Percentiles rank a stretch among this genome's conserved stretches.
Evolutionary conservation across 2,888 invertebrate species (phyloP).

Genomic region (Eudemis profundana): DNA sequence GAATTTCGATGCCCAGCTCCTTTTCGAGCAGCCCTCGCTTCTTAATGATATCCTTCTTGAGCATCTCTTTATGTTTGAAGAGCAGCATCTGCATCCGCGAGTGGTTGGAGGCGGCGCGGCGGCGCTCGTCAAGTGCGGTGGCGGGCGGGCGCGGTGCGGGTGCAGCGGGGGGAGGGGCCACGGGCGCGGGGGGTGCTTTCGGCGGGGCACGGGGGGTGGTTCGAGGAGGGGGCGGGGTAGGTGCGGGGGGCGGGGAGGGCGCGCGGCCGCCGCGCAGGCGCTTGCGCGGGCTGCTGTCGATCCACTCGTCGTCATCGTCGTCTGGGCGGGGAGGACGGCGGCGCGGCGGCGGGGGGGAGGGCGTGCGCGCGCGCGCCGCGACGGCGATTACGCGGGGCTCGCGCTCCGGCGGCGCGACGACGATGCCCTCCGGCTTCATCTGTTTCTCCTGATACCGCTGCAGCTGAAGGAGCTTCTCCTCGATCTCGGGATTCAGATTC

Average conservation of each 20-base stretch:
- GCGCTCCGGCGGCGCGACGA: slow-evolving; percentile 59
- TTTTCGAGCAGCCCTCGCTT: slow-evolving; percentile 95
- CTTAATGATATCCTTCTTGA: slow-evolving; percentile 97
- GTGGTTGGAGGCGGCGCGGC: slow-evolving; percentile 83
- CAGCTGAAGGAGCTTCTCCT: slow-evolving; percentile 94
- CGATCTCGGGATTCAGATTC: slow-evolving; percentile 95
- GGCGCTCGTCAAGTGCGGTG: slow-evolving; percentile 75
- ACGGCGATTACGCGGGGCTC: slow-evolving; percentile 63
- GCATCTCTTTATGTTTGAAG: slow-evolving; percentile 94
- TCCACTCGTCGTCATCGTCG: slow-evolving; percentile 79
- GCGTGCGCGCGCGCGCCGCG: slow-evolving; percentile 59
- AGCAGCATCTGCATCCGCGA: slow-evolving; percentile 90
- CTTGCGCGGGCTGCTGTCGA: slow-evolving; percentile 59
- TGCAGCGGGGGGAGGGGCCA: slow-evolving; percentile 45
- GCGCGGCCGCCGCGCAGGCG: slow-evolving; percentile 49
- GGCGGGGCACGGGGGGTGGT: no score
- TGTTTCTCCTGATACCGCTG: slow-evolving; percentile 94
- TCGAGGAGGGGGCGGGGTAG: slow-evolving; percentile 37
- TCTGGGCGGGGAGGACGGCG: slow-evolving; percentile 62
- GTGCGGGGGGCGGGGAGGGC: slow-evolving; percentile 53
- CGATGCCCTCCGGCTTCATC: slow-evolving; percentile 86
- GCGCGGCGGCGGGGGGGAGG: slow-evolving; percentile 64
- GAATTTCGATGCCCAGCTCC: slow-evolving; percentile 95
- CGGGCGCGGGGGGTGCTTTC: slow-evolving; percentile 53
- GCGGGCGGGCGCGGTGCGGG: slow-evolving; percentile 50